A percentile compares a stretch with the other conserved stretches of the same genome.
Evolutionary conservation across 2,888 invertebrate species (phyloP).

Genomic region (Chydorus sphaericus): DNA sequence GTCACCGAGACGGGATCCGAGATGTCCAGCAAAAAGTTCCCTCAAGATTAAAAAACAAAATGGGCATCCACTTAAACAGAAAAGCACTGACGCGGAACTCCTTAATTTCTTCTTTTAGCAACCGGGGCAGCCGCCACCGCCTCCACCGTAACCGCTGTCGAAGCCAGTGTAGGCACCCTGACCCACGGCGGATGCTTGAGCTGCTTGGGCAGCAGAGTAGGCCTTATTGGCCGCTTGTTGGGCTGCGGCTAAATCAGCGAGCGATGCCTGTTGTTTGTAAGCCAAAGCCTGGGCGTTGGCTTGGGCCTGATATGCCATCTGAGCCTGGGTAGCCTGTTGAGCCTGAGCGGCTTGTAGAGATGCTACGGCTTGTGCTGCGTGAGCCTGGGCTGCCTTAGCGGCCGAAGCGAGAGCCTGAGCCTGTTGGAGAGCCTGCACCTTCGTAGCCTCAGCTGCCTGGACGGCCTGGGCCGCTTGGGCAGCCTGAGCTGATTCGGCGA

Average conservation of each 20-base stretch:
- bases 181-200: slow-evolving; percentile 20
- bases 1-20: no score
- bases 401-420: slow-evolving; percentile 20
- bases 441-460: slow-evolving; percentile 21
- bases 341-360: slow-evolving; percentile 21
- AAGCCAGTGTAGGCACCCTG: slow-evolving; percentile 15
- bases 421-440: slow-evolving; percentile 21
- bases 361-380: slow-evolving; percentile 20
- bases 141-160: background rate
- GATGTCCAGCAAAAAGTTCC: no score
- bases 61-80: no score
- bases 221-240: slow-evolving; percentile 20
- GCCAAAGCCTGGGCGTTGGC: slow-evolving; percentile 22
- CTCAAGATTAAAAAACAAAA: no score
- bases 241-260: slow-evolving; percentile 21
- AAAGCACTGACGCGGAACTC: no score
- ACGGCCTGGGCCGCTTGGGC: slow-evolving; percentile 15
- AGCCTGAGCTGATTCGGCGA: slow-evolving; percentile 14
- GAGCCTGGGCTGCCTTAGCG: slow-evolving; percentile 20
- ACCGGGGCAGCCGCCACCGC: background rate
- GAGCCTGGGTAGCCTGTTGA: slow-evolving; percentile 21
- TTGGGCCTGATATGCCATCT: slow-evolving; percentile 23
- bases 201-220: slow-evolving; percentile 19
- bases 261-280: slow-evolving; percentile 21
- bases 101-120: background rate